These are phyloP conservation scores for Acronicta alni DNA, from an alignment of 2,888 invertebrate genomes.

Conservation along the genomic window DNA sequence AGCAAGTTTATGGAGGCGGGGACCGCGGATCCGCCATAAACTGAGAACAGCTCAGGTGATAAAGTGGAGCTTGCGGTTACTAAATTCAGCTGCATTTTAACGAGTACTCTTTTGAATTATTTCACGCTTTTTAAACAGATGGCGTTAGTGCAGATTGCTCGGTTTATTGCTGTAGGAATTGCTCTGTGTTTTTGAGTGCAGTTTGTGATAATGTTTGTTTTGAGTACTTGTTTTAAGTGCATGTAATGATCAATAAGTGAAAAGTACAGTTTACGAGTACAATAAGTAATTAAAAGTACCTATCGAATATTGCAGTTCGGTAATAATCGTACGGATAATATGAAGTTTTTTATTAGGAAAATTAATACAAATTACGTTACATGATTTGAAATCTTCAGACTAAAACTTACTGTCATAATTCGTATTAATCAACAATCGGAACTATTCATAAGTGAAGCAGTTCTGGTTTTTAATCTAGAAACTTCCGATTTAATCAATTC, in stretches of 20 bases:
- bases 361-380: no score
- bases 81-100: constrained; percentile 83
- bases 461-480: no score
- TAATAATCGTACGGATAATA: no score
- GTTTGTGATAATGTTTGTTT: constrained; percentile 35
- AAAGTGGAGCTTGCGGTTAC: constrained; percentile 77
- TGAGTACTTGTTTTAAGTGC: not conserved
- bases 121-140: constrained; percentile 80
- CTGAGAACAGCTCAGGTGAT: constrained; percentile 69
- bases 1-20: constrained; percentile 69
- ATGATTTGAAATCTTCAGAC: no score
- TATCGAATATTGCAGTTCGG: no score
- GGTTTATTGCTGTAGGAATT: constrained; percentile 69
- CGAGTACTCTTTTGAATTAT: constrained; percentile 84
- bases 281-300: no score
- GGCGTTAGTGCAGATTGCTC: constrained; percentile 74
- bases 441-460: no score
- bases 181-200: constrained; percentile 44
- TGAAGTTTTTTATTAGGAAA: no score
- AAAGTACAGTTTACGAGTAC: no score
- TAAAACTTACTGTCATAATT: no score
- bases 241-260: not conserved
- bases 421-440: no score
- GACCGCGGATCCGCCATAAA: constrained; percentile 55
- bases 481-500: no score